Conservation (phyloP, 2,113 vertebrate genomes). For the Raja brachyura region DNA sequence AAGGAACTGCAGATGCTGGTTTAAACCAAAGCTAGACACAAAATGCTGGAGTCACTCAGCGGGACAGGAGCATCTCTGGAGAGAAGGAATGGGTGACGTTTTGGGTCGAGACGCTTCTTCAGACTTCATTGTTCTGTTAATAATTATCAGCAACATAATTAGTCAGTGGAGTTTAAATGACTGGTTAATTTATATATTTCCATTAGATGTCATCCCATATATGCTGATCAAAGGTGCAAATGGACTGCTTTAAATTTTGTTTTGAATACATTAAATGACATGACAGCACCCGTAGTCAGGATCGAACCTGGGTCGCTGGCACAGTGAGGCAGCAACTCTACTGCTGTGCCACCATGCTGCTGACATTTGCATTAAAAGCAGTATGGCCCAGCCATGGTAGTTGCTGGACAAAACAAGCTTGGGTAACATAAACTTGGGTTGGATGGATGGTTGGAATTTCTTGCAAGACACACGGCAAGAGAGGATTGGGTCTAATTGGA, state of each 20-base stretch:
- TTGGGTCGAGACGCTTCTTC: too few relatives aligned
- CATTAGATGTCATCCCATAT: neutral
- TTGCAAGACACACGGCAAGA: neutral
- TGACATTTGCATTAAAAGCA: neutral
- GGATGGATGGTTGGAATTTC: neutral
- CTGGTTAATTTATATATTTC: neutral
- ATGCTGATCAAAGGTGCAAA: neutral
- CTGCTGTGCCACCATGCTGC: too few relatives aligned
- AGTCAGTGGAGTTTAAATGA: neutral
- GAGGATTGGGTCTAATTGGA: neutral
- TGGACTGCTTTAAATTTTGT: neutral
- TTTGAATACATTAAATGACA: neutral
- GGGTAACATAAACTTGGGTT: neutral
- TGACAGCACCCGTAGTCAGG: too few relatives aligned
- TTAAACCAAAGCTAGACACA: too few relatives aligned
- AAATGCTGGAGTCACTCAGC: too few relatives aligned
- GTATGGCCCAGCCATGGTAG: neutral
- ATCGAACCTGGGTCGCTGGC: too few relatives aligned
- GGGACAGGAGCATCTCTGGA: too few relatives aligned
- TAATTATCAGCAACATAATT: neutral
- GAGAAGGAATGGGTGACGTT: too few relatives aligned
- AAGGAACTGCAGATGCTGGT: too few relatives aligned
- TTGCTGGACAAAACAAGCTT: neutral
- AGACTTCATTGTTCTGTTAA: neutral
- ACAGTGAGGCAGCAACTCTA: too few relatives aligned